Base-by-base conservation (phyloP, 53 echinoderm and acorn worm species). In the Mesocentrotus franciscanus region DNA sequence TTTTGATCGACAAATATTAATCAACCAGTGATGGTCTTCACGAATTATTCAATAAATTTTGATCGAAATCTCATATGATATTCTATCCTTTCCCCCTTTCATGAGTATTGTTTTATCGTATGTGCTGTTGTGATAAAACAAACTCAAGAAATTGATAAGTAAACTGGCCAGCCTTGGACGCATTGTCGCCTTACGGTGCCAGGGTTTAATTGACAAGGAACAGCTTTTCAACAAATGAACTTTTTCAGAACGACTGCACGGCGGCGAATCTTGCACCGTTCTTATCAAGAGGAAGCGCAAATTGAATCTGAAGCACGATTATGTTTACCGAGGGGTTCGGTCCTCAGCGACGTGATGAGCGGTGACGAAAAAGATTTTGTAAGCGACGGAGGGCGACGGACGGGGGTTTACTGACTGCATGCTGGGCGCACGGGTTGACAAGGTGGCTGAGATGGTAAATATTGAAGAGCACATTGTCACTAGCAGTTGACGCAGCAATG, bases 1-100 rank as follows among this genome's bases (percentile, higher is more conserved):
- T 36, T 42, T 81, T 81, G 39, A 81, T 81, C 81, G 81, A 39
- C 81, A 81, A 42, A 81, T 81, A 81, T 81, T 81, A 42, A 81
- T 42, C 42, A 32, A 11, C 81, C 15, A 36, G 81, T 39, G 81
- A 8, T 81, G 39, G 20, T 33, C 81, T 81, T 42, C 18, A 6
- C 20, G 15, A 81, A 42, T 20, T 39, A 81, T 33, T 20, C 18
- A 36, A 36, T 49, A 49, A 74, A 74, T 13, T 32, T 32, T 42
- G 36, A 81, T 81, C 81, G 20, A 81, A 81, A 81, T 81, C 20
- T 42, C 34, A 81, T 42, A 22, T 81, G 42, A 39, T 81, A 81
- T 39, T 22, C 18, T 2, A 33, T 14, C 2, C 78, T 34, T 10
- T 13, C 17, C 12, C 30, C 78, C 15, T 0, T 78, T 78, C 78